Conservation (phyloP, 2,888 invertebrate genomes). For the Chouioia cunea region DNA sequence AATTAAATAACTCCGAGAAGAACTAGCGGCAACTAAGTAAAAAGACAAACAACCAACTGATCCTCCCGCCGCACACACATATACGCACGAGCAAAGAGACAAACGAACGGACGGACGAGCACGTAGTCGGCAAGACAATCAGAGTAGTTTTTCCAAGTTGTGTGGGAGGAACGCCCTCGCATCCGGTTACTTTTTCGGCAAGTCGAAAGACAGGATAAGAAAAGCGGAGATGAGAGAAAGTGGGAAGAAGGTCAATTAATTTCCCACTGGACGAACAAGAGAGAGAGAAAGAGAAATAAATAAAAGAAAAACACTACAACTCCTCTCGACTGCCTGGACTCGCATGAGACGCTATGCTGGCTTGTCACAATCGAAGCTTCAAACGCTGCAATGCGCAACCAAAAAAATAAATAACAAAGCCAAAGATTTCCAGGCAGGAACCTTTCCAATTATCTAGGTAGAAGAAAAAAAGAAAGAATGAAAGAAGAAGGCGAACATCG, state of each 20-base stretch:
- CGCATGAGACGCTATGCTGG: conserved; percentile 8
- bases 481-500: no score
- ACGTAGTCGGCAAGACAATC: conserved; percentile 33
- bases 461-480: no score
- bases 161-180: not conserved
- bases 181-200: not conserved
- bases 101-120: conserved; percentile 4
- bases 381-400: no score
- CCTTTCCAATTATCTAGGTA: no score
- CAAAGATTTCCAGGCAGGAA: no score
- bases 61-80: no score
- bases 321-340: conserved; percentile 9
- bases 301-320: not conserved
- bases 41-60: conserved; percentile 28
- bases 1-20: no score
- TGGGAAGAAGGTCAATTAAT: conserved; percentile 50
- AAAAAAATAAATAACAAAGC: no score
- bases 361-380: no score
- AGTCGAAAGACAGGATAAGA: not conserved
- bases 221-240: conserved; percentile 13
- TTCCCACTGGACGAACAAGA: conserved; percentile 24
- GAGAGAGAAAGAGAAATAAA: not conserved
- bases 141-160: conserved; percentile 5
- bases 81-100: conserved; percentile 20
- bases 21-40: not conserved